Conservation (phyloP, 1,140 invertebrate species). For the Aphis craccivora region DNA sequence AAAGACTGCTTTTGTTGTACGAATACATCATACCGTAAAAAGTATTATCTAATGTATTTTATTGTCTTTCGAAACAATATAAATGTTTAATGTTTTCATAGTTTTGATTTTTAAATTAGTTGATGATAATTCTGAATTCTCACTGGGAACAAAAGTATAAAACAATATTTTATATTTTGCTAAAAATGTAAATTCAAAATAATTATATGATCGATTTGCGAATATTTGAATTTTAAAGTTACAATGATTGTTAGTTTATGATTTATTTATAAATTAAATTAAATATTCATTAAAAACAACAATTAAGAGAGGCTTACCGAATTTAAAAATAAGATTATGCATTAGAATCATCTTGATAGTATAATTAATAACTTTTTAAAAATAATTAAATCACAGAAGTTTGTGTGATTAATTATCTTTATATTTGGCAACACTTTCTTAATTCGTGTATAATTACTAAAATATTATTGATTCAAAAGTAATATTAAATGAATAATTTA, state of each 20-base stretch:
- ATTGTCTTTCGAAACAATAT: neutral
- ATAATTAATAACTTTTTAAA: neutral
- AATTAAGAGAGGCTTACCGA: neutral
- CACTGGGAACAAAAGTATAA: neutral
- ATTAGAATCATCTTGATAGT: neutral
- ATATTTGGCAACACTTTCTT: neutral
- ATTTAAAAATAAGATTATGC: slow-evolving; percentile 4
- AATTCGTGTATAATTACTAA: neutral
- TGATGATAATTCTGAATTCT: neutral
- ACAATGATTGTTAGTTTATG: neutral
- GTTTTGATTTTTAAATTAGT: neutral
- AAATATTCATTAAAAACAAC: neutral
- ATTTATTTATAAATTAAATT: slow-evolving; percentile 16
- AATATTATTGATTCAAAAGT: neutral
- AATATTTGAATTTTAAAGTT: neutral
- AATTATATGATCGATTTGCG: neutral
- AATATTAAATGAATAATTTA: neutral
- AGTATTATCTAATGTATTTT: slow-evolving; percentile 17
- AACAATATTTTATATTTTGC: neutral
- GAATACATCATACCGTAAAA: neutral
- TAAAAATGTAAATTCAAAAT: neutral
- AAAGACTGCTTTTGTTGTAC: neutral
- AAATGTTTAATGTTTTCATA: neutral
- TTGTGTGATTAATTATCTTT: slow-evolving; percentile 1
- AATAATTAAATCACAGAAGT: neutral